Conservation (phyloP, 2,888 invertebrate species). For the Platycheirus rosarum region DNA sequence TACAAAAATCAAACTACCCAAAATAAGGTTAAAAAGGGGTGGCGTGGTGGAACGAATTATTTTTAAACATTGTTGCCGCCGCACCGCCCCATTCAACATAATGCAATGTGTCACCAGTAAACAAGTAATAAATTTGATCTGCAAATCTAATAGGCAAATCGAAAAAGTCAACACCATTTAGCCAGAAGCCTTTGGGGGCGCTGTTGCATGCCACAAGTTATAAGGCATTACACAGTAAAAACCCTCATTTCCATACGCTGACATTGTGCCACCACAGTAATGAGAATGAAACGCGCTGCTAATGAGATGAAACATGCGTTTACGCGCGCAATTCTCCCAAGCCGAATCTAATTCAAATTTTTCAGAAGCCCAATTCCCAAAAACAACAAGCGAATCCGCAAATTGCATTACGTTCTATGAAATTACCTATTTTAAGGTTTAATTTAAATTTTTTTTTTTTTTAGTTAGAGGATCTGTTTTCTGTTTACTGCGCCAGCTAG, state of each 20-base stretch:
- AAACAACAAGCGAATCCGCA: conserved; percentile 32
- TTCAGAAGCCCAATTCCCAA: conserved; percentile 1
- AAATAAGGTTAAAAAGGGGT: conserved; percentile 34
- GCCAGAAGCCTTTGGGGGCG: conserved; percentile 1
- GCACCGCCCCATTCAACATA: conserved; percentile 19
- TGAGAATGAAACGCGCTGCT: conserved; percentile 55
- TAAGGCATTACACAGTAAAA: neutral
- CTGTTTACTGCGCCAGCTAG: conserved; percentile 54
- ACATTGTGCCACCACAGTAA: conserved; percentile 21
- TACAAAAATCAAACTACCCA: conserved; percentile 51
- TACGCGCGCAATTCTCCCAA: conserved; percentile 20
- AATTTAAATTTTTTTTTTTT: neutral
- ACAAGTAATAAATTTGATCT: conserved; percentile 72
- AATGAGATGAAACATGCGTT: conserved; percentile 68
- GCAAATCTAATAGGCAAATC: conserved; percentile 56
- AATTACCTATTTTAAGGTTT: conserved; percentile 66
- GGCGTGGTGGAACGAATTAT: neutral
- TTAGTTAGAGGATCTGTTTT: conserved; percentile 31
- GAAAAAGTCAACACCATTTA: conserved; percentile 38
- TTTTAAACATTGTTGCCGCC: conserved; percentile 43
- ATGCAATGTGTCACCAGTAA: conserved; percentile 62
- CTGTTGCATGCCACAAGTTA: neutral
- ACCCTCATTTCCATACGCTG: no score
- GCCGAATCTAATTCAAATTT: conserved; percentile 59
- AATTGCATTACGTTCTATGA: conserved; percentile 72